phyloP scores from a whole-genome alignment of 2,797 vertebrate genomes.

The Sorex maritimensis region DNA sequence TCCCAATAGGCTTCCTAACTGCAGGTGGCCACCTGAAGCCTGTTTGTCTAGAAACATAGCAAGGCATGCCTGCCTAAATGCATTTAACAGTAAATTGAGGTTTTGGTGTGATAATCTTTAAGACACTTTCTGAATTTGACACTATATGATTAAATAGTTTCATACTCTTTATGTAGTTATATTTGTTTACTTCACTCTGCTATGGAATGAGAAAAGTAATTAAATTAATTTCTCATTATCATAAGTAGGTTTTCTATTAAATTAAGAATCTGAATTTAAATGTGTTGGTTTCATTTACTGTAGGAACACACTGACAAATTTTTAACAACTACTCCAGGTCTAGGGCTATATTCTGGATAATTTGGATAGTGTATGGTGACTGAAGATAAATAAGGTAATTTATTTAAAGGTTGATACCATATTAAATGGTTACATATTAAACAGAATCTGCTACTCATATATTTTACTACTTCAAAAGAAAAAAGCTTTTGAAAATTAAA shows the following conservation, averaged over 20 bases:
- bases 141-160: background rate
- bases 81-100: background rate
- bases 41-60: background rate
- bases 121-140: background rate
- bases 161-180: background rate
- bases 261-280: background rate
- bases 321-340: background rate
- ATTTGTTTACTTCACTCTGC: constrained; percentile 11
- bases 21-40: background rate
- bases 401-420: constrained; percentile 24
- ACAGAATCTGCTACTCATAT: background rate
- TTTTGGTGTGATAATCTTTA: background rate
- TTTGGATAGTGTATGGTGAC: background rate
- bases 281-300: background rate
- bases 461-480: background rate
- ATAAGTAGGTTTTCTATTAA: constrained; percentile 13
- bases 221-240: constrained; percentile 5
- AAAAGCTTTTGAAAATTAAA: background rate
- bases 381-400: constrained; percentile 23
- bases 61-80: background rate
- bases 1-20: background rate
- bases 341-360: constrained; percentile 12
- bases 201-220: constrained; percentile 14
- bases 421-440: constrained; percentile 37
- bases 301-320: background rate